Percentiles rank a stretch among this genome's conserved stretches.
Evolutionary conservation across 2,113 vertebrate genomes (phyloP).

Genomic region (Gymnobelideus leadbeateri): DNA sequence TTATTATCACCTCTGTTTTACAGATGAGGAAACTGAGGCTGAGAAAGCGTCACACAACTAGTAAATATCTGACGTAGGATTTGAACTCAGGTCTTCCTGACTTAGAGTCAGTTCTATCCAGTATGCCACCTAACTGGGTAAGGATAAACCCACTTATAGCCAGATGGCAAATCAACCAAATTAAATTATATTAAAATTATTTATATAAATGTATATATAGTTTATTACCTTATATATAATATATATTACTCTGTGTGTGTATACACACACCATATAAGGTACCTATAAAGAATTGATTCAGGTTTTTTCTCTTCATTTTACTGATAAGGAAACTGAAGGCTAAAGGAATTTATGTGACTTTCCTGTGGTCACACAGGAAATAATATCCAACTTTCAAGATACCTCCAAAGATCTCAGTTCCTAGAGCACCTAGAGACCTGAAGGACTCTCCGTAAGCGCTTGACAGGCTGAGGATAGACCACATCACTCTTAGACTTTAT

Average conservation of each 20-base stretch:
- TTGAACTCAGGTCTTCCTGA: not conserved
- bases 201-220: no score
- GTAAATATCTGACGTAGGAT: not conserved
- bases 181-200: not conserved
- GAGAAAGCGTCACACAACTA: not conserved
- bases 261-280: not conserved
- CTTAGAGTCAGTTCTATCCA: not conserved
- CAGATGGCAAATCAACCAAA: not conserved
- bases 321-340: not conserved
- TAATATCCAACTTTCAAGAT: not conserved
- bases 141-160: not conserved
- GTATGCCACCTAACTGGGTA: not conserved
- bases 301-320: not conserved
- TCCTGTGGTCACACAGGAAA: not conserved
- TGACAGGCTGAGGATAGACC: not conserved
- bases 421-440: not conserved
- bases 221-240: no score
- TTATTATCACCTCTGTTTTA: not conserved
- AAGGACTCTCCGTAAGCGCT: not conserved
- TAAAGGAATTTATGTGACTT: not conserved
- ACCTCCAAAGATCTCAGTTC: not conserved
- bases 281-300: not conserved
- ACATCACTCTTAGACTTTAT: not conserved
- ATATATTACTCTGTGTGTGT: no score
- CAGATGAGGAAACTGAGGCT: not conserved